Percentiles rank a stretch among this genome's conserved stretches.
These are phyloP conservation scores for Amazona guildingii DNA, from an alignment of 2,113 vertebrate genomes.

Conservation along the genomic window DNA sequence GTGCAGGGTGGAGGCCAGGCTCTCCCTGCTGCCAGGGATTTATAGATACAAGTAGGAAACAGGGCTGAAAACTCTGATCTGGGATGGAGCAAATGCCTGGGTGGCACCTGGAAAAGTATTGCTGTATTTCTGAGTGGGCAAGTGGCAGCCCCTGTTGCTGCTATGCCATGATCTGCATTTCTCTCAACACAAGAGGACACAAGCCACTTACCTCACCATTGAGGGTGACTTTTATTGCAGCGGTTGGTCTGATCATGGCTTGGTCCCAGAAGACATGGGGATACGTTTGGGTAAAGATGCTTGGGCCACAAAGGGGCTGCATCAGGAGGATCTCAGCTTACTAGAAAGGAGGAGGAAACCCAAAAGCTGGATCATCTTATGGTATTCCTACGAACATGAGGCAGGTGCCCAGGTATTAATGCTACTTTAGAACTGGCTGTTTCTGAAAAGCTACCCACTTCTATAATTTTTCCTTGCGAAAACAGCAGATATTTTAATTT, in stretches of 20 bases:
- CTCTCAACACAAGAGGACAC: background rate
- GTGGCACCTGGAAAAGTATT: background rate
- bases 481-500: slow-evolving; percentile 23
- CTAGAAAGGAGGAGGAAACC: background rate
- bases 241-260: background rate
- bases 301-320: background rate
- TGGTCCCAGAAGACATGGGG: background rate
- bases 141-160: background rate
- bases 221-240: background rate
- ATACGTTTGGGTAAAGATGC: background rate
- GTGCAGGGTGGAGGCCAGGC: background rate
- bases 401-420: background rate
- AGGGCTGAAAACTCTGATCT: background rate
- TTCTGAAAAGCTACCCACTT: background rate
- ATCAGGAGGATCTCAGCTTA: background rate
- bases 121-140: background rate
- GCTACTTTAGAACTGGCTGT: background rate
- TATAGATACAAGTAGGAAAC: background rate
- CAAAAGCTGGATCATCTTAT: background rate
- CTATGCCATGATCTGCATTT: background rate
- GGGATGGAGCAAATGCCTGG: background rate
- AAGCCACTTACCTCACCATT: background rate
- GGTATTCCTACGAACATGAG: background rate
- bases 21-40: background rate
- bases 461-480: background rate